Evolutionary conservation across 37 sponge, comb jelly and placozoan species (phyloP), one percentile per base, ranked within the genome.

Genomic region (Crambe crambe): DNA sequence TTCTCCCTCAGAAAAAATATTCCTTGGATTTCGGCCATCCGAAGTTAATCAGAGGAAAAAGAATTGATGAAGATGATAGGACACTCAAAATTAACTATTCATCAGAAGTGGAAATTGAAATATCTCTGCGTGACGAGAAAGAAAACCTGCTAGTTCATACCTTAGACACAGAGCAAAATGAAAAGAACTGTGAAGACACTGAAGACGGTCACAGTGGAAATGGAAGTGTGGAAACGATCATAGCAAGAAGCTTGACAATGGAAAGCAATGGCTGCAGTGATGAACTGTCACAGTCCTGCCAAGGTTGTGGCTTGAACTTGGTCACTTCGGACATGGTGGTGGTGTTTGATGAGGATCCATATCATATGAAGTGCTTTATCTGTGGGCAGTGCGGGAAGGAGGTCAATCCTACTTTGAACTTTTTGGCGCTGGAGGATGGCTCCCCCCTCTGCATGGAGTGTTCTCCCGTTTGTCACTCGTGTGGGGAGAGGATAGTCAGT

Each of bases 401-500:
- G 22, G 62, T 87, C 12, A 82, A 76, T 20, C 42, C 81, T 22
- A 61, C 51, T 27, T 17, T 22, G 5, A 76, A 70, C 62, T 80
- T 87, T 32, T 63, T 89, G 37, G 71, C 83, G 1, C 37, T 79
- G 34, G 75, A 79, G 1, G 34, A 69, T 35, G 89, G 89, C 26
- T 22, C 59, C 30, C 89, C 89, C 41, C 76, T 89, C 30, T 89
- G 89, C 73, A 34, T n/a, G 15, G 32, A 4, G 18, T 89, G 89
- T 39, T 75, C 80, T 12, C 89, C 89, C 1, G 9, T 68, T 2
- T 89, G 89, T 42, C 74, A 78, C 29, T 51, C 43, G 17, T 89
- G 89, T 51, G 40, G 66, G 26, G 70, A 84, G 69, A 89, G 61
- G 70, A 89, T 89, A 1, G 34, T 72, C 3, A 32, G 39, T 22